Conservation (phyloP, 2,113 vertebrate genomes). For the Choloepus hoffmanni region DNA sequence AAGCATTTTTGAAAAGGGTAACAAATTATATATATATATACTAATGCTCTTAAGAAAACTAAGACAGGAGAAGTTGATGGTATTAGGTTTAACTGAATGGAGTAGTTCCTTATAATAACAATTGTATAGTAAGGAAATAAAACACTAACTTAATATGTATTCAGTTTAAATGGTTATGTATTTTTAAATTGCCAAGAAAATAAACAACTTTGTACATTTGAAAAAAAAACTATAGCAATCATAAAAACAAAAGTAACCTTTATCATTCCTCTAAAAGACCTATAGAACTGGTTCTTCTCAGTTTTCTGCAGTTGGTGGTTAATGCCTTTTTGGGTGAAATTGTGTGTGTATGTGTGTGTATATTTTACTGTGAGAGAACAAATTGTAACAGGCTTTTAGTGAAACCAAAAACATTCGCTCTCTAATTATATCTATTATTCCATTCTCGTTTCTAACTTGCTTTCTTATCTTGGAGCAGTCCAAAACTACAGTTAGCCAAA, state of each 20-base stretch:
- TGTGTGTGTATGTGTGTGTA: slow-evolving; percentile 16
- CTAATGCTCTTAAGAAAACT: background rate
- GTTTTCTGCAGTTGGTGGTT: slow-evolving; percentile 11
- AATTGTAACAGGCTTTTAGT: slow-evolving; percentile 68
- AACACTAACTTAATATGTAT: slow-evolving; percentile 83
- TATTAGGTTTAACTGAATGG: slow-evolving; percentile 84
- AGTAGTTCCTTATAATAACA: slow-evolving; percentile 86
- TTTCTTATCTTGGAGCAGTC: slow-evolving; percentile 36
- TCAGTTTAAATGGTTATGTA: background rate
- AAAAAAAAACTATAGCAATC: background rate
- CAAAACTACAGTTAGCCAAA: slow-evolving; percentile 21
- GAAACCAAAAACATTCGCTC: slow-evolving; percentile 67
- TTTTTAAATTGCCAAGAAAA: too few relatives aligned
- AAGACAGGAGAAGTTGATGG: slow-evolving; percentile 78
- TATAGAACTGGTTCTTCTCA: background rate
- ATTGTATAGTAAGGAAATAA: slow-evolving; percentile 91
- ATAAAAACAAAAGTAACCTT: background rate
- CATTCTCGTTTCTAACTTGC: slow-evolving; percentile 34
- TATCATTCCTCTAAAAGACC: background rate
- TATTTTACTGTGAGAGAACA: slow-evolving; percentile 63
- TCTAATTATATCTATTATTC: slow-evolving; percentile 69
- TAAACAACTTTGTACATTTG: too few relatives aligned
- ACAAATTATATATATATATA: slow-evolving; percentile 77
- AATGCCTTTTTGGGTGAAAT: slow-evolving; percentile 45
- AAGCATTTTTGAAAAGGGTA: slow-evolving; percentile 85